Percentiles rank a stretch among this genome's conserved stretches.
These are phyloP conservation scores for Zaprionus ghesquierei DNA, from an alignment of 1,140 invertebrate genomes.

Conservation along the genomic window DNA sequence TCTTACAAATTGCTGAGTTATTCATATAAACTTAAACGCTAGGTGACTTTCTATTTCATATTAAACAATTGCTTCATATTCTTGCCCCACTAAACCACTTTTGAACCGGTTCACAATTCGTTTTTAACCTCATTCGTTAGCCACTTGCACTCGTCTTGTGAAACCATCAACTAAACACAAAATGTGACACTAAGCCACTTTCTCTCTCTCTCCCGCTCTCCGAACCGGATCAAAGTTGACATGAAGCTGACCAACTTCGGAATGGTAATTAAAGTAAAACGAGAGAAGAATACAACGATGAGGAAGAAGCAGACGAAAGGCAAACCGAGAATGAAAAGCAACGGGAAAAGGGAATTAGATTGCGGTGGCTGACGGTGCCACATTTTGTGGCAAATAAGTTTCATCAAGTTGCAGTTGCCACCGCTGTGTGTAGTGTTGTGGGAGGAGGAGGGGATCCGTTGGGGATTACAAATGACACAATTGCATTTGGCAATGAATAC, in stretches of 20 bases:
- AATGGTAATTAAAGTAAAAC: background rate
- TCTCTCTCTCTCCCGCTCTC: background rate
- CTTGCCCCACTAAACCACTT: background rate
- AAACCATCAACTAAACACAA: background rate
- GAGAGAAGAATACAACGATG: background rate
- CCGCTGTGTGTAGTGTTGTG: too few relatives aligned
- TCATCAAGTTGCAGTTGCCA: background rate
- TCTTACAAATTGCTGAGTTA: background rate
- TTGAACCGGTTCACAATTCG: background rate
- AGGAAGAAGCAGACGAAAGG: background rate
- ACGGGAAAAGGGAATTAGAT: background rate
- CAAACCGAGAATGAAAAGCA: background rate
- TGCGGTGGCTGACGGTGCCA: background rate
- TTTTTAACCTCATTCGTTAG: background rate
- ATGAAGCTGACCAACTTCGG: background rate
- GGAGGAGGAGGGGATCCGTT: background rate
- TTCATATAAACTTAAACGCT: background rate
- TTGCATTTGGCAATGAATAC: constrained; percentile 40
- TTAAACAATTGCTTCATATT: background rate
- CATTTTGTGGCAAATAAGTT: constrained; percentile 12
- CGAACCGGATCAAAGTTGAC: background rate
- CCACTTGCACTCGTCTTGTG: background rate
- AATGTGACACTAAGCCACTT: background rate
- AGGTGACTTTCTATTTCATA: background rate
- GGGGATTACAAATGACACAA: constrained; percentile 35